These are phyloP conservation scores for Glossophaga mutica DNA, from an alignment of 2,797 vertebrate species.

Conservation along the genomic window DNA sequence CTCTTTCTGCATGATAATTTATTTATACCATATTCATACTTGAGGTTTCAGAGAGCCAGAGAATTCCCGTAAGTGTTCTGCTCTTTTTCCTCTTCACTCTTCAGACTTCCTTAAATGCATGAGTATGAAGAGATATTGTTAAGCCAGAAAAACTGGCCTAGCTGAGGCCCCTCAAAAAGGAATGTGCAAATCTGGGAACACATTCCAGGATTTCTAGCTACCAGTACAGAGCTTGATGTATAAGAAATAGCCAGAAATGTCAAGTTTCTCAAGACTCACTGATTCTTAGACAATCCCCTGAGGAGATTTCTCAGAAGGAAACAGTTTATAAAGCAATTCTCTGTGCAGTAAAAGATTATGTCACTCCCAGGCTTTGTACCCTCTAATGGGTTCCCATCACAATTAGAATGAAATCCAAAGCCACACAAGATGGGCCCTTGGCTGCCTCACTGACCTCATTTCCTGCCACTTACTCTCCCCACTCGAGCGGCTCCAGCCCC, in stretches of 20 bases:
- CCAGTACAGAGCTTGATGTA: neutral
- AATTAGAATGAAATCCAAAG: conserved; percentile 52
- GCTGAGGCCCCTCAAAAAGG: neutral
- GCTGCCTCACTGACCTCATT: neutral
- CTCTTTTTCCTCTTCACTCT: conserved; percentile 9
- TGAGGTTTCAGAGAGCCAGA: neutral
- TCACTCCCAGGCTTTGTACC: conserved; percentile 32
- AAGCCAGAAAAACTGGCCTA: neutral
- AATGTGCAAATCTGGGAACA: conserved; percentile 48
- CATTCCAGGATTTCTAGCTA: conserved; percentile 42
- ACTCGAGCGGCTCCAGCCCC: neutral
- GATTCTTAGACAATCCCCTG: neutral
- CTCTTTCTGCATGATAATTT: conserved; percentile 23
- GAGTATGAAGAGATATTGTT: neutral
- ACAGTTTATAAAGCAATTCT: conserved; percentile 40
- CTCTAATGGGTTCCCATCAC: conserved; percentile 53
- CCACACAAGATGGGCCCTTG: neutral
- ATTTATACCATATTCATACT: neutral
- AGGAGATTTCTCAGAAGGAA: conserved; percentile 32
- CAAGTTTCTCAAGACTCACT: conserved; percentile 24
- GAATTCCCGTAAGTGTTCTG: conserved; percentile 31
- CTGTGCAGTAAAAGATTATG: conserved; percentile 24
- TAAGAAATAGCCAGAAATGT: conserved; percentile 23
- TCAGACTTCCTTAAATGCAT: neutral
- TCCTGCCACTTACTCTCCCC: neutral